Base-by-base conservation (phyloP, 1,140 invertebrate genomes). In the Tribolium madens region DNA sequence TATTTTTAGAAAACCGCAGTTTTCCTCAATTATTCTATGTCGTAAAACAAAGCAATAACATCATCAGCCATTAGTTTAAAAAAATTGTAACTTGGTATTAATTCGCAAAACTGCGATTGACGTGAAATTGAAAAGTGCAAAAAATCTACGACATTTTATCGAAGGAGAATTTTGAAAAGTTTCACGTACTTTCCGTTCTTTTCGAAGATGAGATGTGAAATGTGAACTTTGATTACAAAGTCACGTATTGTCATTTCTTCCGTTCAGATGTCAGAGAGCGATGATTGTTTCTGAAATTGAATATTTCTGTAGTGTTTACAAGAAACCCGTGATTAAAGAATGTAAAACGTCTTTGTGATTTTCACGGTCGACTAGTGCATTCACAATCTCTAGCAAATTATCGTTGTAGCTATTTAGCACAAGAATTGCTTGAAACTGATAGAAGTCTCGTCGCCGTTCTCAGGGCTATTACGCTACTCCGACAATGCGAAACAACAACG, bases 371-470 rank as follows among this genome's bases (percentile, higher is more conserved):
- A 50, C 15, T 17, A 17, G 13, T 50, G n/a, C 48, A 50, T 50
- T 50, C 48, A 17, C 15, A 33, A 64, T 64, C 57, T 64, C 57
- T 26, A 64, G 4, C 57, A 42, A 64, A 57, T 57, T 18, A 64
- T 33, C 21, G 17, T 52, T 21, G 6, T 21, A 64, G 57, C 12
- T 33, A 14, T 64, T 64, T 64, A 64, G 57, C 26, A 15, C 57
- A 64, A 64, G 21, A 31, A 64, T 33, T 64, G 26, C 26, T 64
- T 42, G 57, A 64, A 64, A 57, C 18, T 57, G 52, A 64, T 64
- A 64, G 57, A 64, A 64, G 57, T 64, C 57, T 64, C 26, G 57
- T 64, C 26, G 21, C 14, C 57, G 21, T 64, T 64, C 57, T 26
- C 57, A 64, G 12, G n/a, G 26, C 57, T 57, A 57, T 57, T 57